These are phyloP conservation scores for Rhabdophis nuchalis DNA, from an alignment of 2,797 vertebrate species.

Conservation along the genomic window DNA sequence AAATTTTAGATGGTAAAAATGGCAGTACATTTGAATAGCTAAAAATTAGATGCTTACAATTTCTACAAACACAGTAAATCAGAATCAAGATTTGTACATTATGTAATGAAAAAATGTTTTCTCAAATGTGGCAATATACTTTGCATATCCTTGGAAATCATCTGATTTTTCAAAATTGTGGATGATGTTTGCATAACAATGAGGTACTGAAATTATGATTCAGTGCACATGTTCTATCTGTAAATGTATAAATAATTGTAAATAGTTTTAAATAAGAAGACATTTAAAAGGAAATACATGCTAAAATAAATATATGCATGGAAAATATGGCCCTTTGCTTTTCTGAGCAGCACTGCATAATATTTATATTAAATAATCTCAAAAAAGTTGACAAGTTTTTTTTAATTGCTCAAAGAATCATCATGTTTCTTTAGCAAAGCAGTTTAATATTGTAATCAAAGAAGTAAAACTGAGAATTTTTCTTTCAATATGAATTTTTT, in stretches of 20 bases:
- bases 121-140: constrained; percentile 50
- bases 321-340: constrained; percentile 33
- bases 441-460: constrained; percentile 1
- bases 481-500: constrained; percentile 23
- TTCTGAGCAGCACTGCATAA: constrained; percentile 20
- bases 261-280: constrained; percentile 29
- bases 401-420: constrained; percentile 23
- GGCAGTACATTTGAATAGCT: background rate
- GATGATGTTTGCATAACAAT: constrained; percentile 53
- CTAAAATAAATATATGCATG: constrained; percentile 51
- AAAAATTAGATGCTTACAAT: background rate
- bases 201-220: constrained; percentile 50
- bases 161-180: constrained; percentile 52
- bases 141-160: constrained; percentile 48
- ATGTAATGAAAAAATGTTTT: background rate
- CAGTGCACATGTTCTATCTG: constrained; percentile 55
- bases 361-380: constrained; percentile 58
- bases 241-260: constrained; percentile 62
- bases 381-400: constrained; percentile 38
- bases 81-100: background rate
- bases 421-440: constrained; percentile 6
- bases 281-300: constrained; percentile 62
- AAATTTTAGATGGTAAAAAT: background rate
- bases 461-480: constrained; percentile 32
- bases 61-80: background rate